Evolutionary conservation across 23 tunicate species (phyloP), one percentile per base, ranked within the genome.

Genomic region (Phallusia fumigata): DNA sequence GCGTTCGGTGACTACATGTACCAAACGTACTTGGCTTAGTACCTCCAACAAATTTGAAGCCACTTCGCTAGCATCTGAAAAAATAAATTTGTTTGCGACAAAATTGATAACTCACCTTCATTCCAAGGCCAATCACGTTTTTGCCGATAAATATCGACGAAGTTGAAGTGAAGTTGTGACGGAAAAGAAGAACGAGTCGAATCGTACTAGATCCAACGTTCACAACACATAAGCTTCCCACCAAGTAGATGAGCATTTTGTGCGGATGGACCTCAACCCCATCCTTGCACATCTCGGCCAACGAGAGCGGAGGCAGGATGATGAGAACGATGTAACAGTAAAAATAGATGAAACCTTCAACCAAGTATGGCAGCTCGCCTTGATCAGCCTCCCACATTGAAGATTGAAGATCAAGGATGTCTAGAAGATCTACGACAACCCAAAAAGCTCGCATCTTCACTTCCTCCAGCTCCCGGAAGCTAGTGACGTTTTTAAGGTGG

Each of bases 371-470:
- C 45, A 93, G 79, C 36, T 85, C 76, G 19, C 85, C 80, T 78
- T 83, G 86, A 16, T 65, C 80, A 12, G 87, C 53, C 65, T 88
- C 98, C 92, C 92, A 88, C 87, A 93, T 82, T 18, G 85, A 76
- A 45, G 93, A 88, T 53, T 93, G 98, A 28, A 93, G 74, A 19
- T 93, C 89, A 30, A 93, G 65, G 69, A 93, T 31, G 65, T 93
- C 98, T n/a, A 88, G 81, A 19, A 93, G 74, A 72, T 93, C 98
- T 16, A 93, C 76, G 18, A 88, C 90, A n/a, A 93, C 93, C 89
- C 92, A 93, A 36, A 88, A 88, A n/a, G 88, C 87, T 78, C 93
- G 52, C 98, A 88, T 88, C 74, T 88, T 88, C 18, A 93, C 72
- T 79, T 93, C 98, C 49, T 93, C 98, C n/a, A 92, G 86, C 3